These are phyloP conservation scores for Pterobdella sp. DNA, from an alignment of 2,888 invertebrate species.

Conservation along the genomic window DNA sequence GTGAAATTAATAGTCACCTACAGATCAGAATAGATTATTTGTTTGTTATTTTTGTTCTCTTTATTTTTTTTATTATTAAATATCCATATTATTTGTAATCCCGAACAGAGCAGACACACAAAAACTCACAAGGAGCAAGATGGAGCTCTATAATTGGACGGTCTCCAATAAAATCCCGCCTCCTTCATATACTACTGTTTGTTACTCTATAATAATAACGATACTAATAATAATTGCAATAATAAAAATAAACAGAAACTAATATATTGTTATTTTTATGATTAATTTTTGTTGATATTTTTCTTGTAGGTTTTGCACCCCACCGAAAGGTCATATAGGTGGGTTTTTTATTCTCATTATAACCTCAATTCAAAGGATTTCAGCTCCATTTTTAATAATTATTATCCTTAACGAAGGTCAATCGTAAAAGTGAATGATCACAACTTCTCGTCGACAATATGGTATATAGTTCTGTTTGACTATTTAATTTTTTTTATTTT, in stretches of 20 bases:
- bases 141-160: not conserved
- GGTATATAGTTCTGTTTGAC: not conserved
- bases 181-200: not conserved
- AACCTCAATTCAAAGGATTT: no score
- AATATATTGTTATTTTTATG: not conserved
- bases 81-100: no score
- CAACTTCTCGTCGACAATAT: not conserved
- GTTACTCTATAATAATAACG: not conserved
- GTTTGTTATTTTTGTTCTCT: no score
- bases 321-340: conserved; percentile 3
- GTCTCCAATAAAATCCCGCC: not conserved
- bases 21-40: no score
- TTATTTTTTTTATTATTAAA: no score
- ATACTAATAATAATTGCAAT: not conserved
- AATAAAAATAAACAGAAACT: not conserved
- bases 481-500: not conserved
- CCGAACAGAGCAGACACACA: not conserved
- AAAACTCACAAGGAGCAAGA: not conserved
- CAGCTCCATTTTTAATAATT: no score
- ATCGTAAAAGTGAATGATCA: not conserved
- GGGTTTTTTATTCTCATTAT: no score
- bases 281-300: no score
- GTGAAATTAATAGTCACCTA: no score
- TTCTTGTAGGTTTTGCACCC: conserved; percentile 13
- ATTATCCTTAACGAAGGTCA: no score